phyloP scores from a whole-genome alignment of 1,140 invertebrate species.

The Dendrolimus kikuchii region DNA sequence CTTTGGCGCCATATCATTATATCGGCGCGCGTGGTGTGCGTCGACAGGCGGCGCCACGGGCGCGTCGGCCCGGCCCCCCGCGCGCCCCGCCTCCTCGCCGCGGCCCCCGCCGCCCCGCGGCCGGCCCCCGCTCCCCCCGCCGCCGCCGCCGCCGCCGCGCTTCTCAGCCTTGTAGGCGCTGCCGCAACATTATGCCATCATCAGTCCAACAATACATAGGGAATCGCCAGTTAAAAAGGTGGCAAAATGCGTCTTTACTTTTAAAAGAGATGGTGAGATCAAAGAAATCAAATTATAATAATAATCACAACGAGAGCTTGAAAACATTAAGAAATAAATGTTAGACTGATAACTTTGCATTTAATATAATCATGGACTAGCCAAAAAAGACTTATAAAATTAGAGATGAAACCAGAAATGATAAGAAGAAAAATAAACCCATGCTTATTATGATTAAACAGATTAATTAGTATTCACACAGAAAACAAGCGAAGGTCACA shows the following conservation, averaged over 20 bases:
- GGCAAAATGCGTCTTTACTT: too few relatives aligned
- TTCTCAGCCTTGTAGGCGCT: slow-evolving; percentile 62
- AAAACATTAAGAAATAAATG: too few relatives aligned
- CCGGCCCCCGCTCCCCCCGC: slow-evolving; percentile 37
- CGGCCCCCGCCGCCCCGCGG: slow-evolving; percentile 12
- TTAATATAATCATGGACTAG: too few relatives aligned
- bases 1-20: slow-evolving; percentile 86
- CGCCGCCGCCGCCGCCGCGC: slow-evolving; percentile 24
- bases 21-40: slow-evolving; percentile 73
- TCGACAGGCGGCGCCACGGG: slow-evolving; percentile 61
- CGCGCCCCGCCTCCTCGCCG: slow-evolving; percentile 14
- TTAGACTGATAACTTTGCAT: too few relatives aligned
- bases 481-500: too few relatives aligned
- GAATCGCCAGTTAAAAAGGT: neutral
- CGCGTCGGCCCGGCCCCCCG: slow-evolving; percentile 31
- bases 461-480: too few relatives aligned
- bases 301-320: neutral
- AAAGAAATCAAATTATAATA: neutral
- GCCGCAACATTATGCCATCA: slow-evolving; percentile 3
- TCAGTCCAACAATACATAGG: too few relatives aligned
- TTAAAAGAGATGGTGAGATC: too few relatives aligned
- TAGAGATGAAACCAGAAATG: too few relatives aligned
- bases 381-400: too few relatives aligned
- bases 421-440: too few relatives aligned
- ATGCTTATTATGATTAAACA: too few relatives aligned